Percentiles rank a stretch among this genome's conserved stretches.
These are phyloP conservation scores for Coenonympha glycerion DNA, from an alignment of 2,888 invertebrate species.

Conservation along the genomic window DNA sequence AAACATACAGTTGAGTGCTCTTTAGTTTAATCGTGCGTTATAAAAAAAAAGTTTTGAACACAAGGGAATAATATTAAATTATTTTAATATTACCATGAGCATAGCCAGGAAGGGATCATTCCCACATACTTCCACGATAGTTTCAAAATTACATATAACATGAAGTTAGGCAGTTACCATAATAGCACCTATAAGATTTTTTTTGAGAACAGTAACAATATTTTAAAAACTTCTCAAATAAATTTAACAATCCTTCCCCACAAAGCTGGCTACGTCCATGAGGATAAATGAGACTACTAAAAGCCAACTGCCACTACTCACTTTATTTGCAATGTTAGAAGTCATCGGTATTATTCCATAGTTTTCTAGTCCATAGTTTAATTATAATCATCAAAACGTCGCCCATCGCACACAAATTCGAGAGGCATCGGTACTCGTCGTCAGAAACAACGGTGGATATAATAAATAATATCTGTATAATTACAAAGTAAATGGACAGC, in stretches of 20 bases:
- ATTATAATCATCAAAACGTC: constrained; percentile 14
- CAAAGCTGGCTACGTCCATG: not conserved
- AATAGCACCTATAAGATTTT: not conserved
- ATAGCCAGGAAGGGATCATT: not conserved
- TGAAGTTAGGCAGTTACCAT: not conserved
- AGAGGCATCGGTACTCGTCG: not conserved
- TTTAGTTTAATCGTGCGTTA: constrained; percentile 39
- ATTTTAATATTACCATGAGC: constrained; percentile 2
- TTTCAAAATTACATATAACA: not conserved
- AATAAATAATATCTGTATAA: constrained; percentile 64
- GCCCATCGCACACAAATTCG: constrained; percentile 6
- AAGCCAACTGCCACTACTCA: no score
- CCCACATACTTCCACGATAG: not conserved
- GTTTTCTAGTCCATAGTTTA: no score
- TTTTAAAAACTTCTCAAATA: not conserved
- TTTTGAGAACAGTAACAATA: not conserved
- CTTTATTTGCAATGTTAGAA: no score
- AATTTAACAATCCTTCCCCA: not conserved
- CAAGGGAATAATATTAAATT: not conserved
- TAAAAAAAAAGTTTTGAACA: constrained; percentile 19
- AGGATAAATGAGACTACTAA: no score
- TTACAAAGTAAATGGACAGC: constrained; percentile 48
- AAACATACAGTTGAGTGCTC: constrained; percentile 40
- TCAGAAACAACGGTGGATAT: constrained; percentile 36
- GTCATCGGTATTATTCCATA: no score